Base-by-base conservation (phyloP, 2,888 invertebrate genomes). In the Bimastos eiseni region DNA sequence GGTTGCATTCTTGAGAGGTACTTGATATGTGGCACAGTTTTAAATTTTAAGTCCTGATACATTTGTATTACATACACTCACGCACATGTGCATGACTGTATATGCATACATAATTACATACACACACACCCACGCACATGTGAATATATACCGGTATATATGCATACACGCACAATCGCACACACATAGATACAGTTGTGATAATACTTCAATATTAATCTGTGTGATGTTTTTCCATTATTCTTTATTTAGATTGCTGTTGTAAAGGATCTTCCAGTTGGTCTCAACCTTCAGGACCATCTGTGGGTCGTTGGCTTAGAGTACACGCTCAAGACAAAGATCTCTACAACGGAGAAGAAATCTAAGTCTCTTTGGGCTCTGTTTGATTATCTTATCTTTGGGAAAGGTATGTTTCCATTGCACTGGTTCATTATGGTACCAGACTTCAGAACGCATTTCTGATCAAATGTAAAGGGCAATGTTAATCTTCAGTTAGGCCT, bases 251-350 rank as follows among this genome's bases (percentile, higher is more conserved):
- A 94, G 94, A 94, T 95, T 90, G 93, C 93, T 17, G 93, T 94
- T 4, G 92, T 93, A 30, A 92, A 92, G 15, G 93, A 94, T 90
- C 92, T 95, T 33, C 94, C 94, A 13, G 94, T 94, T 24, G 95
- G 94, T 19, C 92, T 93, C 24, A 94, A 94, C 89, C 92, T 94
- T 1, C 94, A 94, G 89, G 94, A 94, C 89, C 94, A 94, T 88
- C 49, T 94, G n/a, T 91, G 91, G 24, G 88, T 91, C 19, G 38
- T 90, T 33, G 92, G 92, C 34, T 70, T 91, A n/a, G 90, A 91
- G 38, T 93, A 91, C 89, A 70, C 86, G 19, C 34, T 92, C 30
- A 90, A 90, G 33, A 90, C 90, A n/a, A 89, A 83, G 83, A 91
- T 92, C 33, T 36, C 90, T 41, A 92, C 91, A 88, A 92, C 92